Evolutionary conservation across 2,113 vertebrate genomes (phyloP), one percentile per base, ranked within the genome.

Genomic region (Epinephelus cyanopodus): DNA sequence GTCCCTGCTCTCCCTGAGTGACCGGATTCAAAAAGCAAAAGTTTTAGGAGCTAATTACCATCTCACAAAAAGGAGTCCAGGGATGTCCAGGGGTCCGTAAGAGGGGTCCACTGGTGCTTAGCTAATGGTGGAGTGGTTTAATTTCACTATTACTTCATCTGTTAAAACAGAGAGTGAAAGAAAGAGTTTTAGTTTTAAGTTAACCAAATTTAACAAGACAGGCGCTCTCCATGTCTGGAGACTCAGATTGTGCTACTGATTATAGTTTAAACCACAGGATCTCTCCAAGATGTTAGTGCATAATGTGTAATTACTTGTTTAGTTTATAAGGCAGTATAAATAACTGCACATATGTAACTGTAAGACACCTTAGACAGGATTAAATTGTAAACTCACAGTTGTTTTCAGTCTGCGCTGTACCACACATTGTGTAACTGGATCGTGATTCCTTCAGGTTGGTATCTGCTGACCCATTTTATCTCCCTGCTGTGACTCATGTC

Each of bases 21-120:
- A 29, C 1, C 8, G 8, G 11, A 68, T 67, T 79, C 39, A 57
- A 81, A 84, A 75, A 48, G 60, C 42, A 75, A 21, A 78, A n/a
- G 60, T 84, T 89, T 79, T 21, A 63, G 21, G 15, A 60, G 66
- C 62, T 84, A 84, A 89, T 84, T 84, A 84, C 45, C 71, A 68
- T 60, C 53, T 82, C 53, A n/a, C 52, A 14, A 67, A 60, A n/a
- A 48, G 8, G 3, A 39, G 33, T 72, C 60, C 25, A 33, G 80
- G 66, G 56, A 76, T n/a, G 2, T 72, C 23, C 15, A 23, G 1
- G 37, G 0, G 37, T 66, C 68, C 10, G 13, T 47, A 2, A 12
- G 56, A 57, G 33, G 64, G 37, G 67, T 75, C 29, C 63, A 47
- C 2, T 7, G 60, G 54, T 64, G 60, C 54, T 78, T 57, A 25